phyloP scores from a whole-genome alignment of 2,797 vertebrate species.

The Bucorvus abyssinicus region DNA sequence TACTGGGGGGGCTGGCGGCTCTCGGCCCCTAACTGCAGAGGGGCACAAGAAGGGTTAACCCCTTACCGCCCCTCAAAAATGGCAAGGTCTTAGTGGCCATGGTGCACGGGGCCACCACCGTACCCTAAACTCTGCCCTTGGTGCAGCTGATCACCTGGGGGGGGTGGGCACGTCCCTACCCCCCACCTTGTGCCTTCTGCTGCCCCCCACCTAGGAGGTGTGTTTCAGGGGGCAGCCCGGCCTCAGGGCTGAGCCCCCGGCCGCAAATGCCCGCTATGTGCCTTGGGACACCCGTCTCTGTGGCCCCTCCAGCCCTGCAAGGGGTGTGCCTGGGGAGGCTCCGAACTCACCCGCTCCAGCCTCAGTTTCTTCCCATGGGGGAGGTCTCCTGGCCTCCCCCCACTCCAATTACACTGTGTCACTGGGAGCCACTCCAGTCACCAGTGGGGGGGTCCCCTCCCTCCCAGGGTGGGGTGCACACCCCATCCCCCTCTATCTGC shows the following conservation, averaged over 20 bases:
- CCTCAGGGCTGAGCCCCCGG: not conserved
- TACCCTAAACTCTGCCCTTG: not conserved
- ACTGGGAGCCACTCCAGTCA: not conserved
- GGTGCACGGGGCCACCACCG: not conserved
- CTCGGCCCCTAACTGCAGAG: not conserved
- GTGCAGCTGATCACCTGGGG: not conserved
- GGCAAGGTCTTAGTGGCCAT: not conserved
- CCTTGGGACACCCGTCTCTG: not conserved
- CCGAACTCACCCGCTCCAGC: not conserved
- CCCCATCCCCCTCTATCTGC: not conserved
- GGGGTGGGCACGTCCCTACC: not conserved
- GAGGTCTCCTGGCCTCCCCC: too few relatives aligned
- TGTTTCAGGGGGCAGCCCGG: not conserved
- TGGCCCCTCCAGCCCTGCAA: not conserved
- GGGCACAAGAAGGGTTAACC: not conserved
- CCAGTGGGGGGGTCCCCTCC: not conserved
- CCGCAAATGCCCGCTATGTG: not conserved
- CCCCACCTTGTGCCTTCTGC: not conserved
- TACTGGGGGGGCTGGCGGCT: not conserved
- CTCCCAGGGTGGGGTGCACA: rapidly evolving
- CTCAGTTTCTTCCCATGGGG: not conserved
- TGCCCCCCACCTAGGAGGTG: not conserved
- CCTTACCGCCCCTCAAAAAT: not conserved
- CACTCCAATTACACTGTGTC: not conserved
- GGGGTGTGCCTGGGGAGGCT: not conserved